phyloP scores from a whole-genome alignment of 2,888 invertebrate species.

The Lasius platythorax region DNA sequence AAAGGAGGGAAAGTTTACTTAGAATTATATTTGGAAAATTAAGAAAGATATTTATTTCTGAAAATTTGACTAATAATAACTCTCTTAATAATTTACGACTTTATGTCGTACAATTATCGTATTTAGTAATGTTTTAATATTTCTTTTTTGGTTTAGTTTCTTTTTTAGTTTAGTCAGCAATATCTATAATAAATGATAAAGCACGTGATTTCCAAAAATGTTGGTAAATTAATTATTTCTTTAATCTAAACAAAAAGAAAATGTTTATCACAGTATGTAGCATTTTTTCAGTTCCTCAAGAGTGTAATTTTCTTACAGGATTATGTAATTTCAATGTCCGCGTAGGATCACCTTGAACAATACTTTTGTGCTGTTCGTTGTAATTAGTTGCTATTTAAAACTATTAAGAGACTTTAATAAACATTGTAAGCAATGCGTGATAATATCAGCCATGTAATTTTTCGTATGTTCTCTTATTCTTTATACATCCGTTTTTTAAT shows the following conservation, averaged over 20 bases:
- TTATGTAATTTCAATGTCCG: constrained; percentile 42
- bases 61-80: not conserved
- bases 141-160: not conserved
- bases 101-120: not conserved
- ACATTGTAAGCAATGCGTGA: constrained; percentile 24
- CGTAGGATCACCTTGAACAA: constrained; percentile 13
- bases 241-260: not conserved
- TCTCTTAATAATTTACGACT: not conserved
- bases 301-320: constrained; percentile 9
- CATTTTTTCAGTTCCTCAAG: not conserved
- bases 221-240: not conserved
- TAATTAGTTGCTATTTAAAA: not conserved
- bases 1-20: not conserved
- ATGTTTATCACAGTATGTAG: not conserved
- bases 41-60: not conserved
- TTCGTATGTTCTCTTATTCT: not conserved
- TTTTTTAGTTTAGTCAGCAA: not conserved
- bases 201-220: not conserved
- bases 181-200: not conserved
- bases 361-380: constrained; percentile 7
- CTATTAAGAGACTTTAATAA: constrained; percentile 15
- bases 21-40: not conserved
- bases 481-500: not conserved
- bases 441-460: constrained; percentile 31
- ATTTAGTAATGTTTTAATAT: not conserved